phyloP scores from a whole-genome alignment of 2,888 invertebrate genomes.

The Tipula helvola region DNA sequence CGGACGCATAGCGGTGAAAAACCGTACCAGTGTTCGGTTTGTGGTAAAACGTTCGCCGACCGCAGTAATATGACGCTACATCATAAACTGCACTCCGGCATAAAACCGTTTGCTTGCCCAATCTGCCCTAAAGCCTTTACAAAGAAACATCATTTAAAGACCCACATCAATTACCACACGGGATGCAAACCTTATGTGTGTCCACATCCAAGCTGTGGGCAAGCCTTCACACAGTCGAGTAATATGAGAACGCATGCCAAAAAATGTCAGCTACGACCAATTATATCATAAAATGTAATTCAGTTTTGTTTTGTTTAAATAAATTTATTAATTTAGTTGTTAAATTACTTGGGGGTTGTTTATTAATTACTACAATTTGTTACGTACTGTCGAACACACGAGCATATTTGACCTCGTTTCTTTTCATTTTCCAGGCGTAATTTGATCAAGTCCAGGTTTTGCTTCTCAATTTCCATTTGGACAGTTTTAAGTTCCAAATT shows the following conservation, averaged over 20 bases:
- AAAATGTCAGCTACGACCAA: slow-evolving; percentile 46
- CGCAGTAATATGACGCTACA: slow-evolving; percentile 76
- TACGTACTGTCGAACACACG: neutral
- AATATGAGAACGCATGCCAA: slow-evolving; percentile 79
- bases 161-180: slow-evolving; percentile 74
- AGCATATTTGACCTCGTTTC: neutral
- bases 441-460: neutral
- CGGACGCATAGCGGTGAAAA: slow-evolving; percentile 69
- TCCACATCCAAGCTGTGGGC: slow-evolving; percentile 50
- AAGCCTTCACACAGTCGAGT: slow-evolving; percentile 72
- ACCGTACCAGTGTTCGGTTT: slow-evolving; percentile 67
- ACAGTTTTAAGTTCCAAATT: neutral
- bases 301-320: neutral
- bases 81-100: slow-evolving; percentile 63
- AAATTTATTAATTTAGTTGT: neutral
- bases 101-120: slow-evolving; percentile 59
- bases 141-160: slow-evolving; percentile 74
- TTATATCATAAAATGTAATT: neutral
- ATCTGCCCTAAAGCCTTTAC: slow-evolving; percentile 59
- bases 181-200: slow-evolving; percentile 72
- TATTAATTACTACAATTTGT: neutral
- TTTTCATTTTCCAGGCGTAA: neutral
- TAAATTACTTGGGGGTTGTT: neutral
- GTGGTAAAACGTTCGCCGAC: slow-evolving; percentile 72
- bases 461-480: neutral